These are phyloP conservation scores for Ormyrus labotus DNA, from an alignment of 2,888 invertebrate genomes.

Conservation along the genomic window DNA sequence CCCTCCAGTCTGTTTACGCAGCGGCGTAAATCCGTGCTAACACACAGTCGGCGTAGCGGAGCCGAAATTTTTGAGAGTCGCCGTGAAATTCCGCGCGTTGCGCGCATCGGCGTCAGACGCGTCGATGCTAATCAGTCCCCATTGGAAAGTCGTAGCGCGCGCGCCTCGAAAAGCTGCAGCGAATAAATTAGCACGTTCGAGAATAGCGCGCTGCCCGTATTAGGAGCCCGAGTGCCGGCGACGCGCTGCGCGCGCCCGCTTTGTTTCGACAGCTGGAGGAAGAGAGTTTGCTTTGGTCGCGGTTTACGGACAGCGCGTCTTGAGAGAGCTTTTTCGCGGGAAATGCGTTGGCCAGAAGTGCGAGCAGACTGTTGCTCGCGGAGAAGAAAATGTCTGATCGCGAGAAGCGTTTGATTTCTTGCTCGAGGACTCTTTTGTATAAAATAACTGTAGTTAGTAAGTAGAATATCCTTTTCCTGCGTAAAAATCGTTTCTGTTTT, in stretches of 20 bases:
- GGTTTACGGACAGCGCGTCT: too few species aligned
- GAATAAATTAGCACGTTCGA: slow-evolving; percentile 44
- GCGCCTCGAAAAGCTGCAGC: neutral
- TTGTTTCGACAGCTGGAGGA: too few species aligned
- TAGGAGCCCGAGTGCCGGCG: neutral
- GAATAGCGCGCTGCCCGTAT: slow-evolving; percentile 29
- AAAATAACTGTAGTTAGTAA: too few species aligned
- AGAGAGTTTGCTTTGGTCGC: too few species aligned
- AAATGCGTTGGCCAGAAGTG: neutral
- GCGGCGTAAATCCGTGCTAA: slow-evolving; percentile 2
- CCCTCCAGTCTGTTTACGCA: neutral
- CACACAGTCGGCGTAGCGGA: neutral
- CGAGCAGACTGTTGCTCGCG: too few species aligned
- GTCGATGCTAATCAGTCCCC: slow-evolving; percentile 32
- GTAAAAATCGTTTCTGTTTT: too few species aligned
- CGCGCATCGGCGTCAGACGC: neutral
- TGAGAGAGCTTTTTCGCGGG: neutral
- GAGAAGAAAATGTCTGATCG: too few species aligned
- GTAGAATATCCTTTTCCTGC: too few species aligned
- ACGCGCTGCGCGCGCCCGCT: neutral
- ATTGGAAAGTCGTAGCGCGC: neutral
- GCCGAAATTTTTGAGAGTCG: neutral
- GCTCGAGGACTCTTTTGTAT: too few species aligned
- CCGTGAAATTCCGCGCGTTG: slow-evolving; percentile 26
- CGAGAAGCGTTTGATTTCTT: too few species aligned